These are phyloP conservation scores for Siphamia tubifer DNA, from an alignment of 2,113 vertebrate species.

Conservation along the genomic window DNA sequence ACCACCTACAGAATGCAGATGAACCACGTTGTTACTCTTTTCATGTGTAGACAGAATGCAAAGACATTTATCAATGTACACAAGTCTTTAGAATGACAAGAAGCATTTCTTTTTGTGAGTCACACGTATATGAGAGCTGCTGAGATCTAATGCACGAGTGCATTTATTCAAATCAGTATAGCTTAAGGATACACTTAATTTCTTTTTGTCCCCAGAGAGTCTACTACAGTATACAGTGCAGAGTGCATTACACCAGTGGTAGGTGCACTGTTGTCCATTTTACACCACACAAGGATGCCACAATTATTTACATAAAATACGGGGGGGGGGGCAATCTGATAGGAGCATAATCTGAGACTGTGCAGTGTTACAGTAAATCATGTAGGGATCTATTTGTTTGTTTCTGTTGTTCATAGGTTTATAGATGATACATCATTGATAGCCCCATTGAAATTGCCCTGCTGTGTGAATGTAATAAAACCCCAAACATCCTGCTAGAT, in stretches of 20 bases:
- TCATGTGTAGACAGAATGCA: neutral
- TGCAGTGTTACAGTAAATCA: slow-evolving; percentile 13
- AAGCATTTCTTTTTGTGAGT: neutral
- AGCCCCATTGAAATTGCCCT: slow-evolving; percentile 11
- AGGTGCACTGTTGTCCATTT: slow-evolving; percentile 5
- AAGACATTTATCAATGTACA: slow-evolving; percentile 2
- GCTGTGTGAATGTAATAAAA: slow-evolving; percentile 44
- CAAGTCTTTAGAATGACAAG: neutral
- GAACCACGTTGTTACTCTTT: neutral
- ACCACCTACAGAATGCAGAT: slow-evolving; percentile 5
- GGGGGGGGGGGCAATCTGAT: neutral
- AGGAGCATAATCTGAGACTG: slow-evolving; percentile 7
- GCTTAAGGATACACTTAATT: neutral
- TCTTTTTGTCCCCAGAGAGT: neutral
- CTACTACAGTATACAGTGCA: neutral
- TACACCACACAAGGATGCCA: neutral
- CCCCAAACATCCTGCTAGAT: slow-evolving; percentile 28
- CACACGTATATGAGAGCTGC: neutral
- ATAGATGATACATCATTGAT: slow-evolving; percentile 41
- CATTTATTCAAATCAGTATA: slow-evolving; percentile 11
- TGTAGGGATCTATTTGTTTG: slow-evolving; percentile 29
- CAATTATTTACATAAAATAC: slow-evolving; percentile 13
- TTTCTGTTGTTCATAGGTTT: slow-evolving; percentile 25
- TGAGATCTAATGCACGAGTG: neutral
- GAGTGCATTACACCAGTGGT: neutral